Base-by-base conservation (phyloP, 2,113 vertebrate species). In the Anoplopoma fimbria region DNA sequence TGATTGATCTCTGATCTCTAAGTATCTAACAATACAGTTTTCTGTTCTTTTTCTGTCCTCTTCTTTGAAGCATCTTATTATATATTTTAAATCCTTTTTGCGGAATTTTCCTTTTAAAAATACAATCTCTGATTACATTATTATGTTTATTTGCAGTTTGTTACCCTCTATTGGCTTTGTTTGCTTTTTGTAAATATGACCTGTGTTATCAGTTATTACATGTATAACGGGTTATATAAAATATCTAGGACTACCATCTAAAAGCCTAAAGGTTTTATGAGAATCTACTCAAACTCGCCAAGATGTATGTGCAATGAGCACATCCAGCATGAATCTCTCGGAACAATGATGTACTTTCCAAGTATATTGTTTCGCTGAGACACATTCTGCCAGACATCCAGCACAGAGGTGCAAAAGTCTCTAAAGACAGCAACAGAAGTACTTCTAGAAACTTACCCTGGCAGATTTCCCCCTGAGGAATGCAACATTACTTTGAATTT, bases 381-480 rank as follows among this genome's bases (percentile, higher is more conserved):
- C 75, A 34, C 58, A 27, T 47, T 67, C 47, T 83, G 69, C 71
- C 75, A 73, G 38, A 33, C 21, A 51, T 57, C 23, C 33, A 68
- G 64, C 40, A 47, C 40, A 49, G 36, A 79, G 38, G 25, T 60
- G 65, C 78, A 75, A 19, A 12, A 7, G 17, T 77, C 29, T 84
- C 65, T 76, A 36, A 68, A 67, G 40, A 67, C 17, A 55, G 47
- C 40, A 34, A 34, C 36, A 74, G 17, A 67, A 45, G 47, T 69
- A 51, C 69, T 58, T 84, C 7, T 31, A 36, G 61, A 62, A 75
- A 81, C 23, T 15, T 31, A 25, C 55, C 19, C 58, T 47, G 49
- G 75, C 69, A 86, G 69, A 55, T 75, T 77, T 76, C 58, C 10
- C 29, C 12, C 47, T 58, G 51, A 57, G 10, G 12, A 70, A 67